A percentile compares a stretch with the other conserved stretches of the same genome.
Conservation (phyloP, 2,888 invertebrate genomes). For the Cryptocheilus praepositus region DNA sequence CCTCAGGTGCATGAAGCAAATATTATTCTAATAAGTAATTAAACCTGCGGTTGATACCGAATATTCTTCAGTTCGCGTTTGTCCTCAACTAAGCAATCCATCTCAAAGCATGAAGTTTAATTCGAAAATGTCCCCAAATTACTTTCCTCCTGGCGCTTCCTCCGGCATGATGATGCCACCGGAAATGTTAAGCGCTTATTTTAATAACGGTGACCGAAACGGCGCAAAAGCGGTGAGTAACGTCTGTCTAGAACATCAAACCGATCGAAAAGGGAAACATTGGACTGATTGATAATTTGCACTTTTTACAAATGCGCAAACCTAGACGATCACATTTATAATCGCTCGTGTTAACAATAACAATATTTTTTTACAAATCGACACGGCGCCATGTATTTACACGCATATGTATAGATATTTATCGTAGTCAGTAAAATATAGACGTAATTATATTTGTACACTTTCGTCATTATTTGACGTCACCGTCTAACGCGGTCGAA, state of each 20-base stretch:
- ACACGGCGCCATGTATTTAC: background rate
- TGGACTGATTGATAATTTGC: conserved; percentile 13
- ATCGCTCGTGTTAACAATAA: too few species aligned
- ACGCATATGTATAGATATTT: background rate
- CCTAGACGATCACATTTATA: too few species aligned
- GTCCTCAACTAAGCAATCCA: conserved; percentile 25
- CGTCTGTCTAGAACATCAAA: conserved; percentile 20
- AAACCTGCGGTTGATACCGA: background rate
- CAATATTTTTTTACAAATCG: too few species aligned
- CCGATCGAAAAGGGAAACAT: conserved; percentile 31
- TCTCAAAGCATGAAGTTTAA: conserved; percentile 37
- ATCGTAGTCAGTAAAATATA: conserved; percentile 7
- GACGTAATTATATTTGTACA: conserved; percentile 10
- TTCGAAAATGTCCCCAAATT: conserved; percentile 39
- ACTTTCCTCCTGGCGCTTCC: conserved; percentile 39
- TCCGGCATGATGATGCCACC: conserved; percentile 60
- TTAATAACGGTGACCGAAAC: conserved; percentile 60
- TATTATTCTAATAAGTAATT: too few species aligned
- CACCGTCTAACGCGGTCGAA: background rate
- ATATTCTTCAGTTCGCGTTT: conserved; percentile 37
- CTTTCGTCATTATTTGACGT: conserved; percentile 10
- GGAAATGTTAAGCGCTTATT: conserved; percentile 65
- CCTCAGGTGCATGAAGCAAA: background rate
- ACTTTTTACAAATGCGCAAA: conserved; percentile 2
- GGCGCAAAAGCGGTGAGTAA: conserved; percentile 65